phyloP scores from a whole-genome alignment of 2,888 invertebrate species.

The Limnephilus lunatus region DNA sequence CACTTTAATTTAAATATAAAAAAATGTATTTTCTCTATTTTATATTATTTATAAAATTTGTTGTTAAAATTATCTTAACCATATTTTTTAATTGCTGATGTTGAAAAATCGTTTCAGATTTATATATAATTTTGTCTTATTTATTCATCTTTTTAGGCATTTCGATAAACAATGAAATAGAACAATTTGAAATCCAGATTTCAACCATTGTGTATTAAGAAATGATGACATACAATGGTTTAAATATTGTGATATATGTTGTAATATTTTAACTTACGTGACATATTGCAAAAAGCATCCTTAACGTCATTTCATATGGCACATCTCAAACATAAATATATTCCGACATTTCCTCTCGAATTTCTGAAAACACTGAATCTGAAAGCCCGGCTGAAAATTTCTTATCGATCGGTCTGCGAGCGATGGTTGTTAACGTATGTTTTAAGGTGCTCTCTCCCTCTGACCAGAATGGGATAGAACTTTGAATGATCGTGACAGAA shows the following conservation, averaged over 20 bases:
- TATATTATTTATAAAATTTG: too few relatives aligned
- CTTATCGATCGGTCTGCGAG: background rate
- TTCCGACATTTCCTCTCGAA: background rate
- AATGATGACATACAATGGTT: background rate
- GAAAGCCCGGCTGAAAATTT: conserved; percentile 15
- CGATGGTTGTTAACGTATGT: background rate
- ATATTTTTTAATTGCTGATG: too few relatives aligned
- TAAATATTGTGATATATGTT: background rate
- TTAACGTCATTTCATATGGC: background rate
- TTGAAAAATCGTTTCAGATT: background rate
- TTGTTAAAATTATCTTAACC: too few relatives aligned
- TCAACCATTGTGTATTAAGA: background rate
- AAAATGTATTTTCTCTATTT: too few relatives aligned
- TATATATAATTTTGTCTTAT: background rate
- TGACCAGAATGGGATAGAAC: too few relatives aligned
- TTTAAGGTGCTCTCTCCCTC: background rate
- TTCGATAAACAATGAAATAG: background rate
- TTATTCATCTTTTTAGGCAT: background rate
- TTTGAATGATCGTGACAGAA: background rate
- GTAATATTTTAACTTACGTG: background rate
- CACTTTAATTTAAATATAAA: too few relatives aligned
- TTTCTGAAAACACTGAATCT: background rate
- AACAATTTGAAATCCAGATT: background rate
- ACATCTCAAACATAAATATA: background rate
- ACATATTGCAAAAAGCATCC: background rate